Evolutionary conservation across 1,140 invertebrate species (phyloP).

Genomic region (Penaeus japonicus): DNA sequence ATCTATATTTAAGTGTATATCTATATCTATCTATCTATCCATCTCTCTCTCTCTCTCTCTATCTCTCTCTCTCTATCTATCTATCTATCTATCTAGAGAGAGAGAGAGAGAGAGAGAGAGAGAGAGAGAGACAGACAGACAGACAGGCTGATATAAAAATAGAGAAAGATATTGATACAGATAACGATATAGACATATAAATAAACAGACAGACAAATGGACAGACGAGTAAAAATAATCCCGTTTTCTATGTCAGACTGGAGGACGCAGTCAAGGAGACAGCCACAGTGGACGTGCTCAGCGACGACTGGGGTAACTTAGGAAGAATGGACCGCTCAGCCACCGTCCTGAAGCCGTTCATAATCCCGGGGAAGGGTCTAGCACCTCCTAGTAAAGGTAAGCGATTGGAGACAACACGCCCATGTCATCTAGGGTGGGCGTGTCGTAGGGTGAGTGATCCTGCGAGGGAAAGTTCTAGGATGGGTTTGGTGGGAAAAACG

Average conservation of each 20-base stretch:
- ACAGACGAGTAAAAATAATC: background rate
- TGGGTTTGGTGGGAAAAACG: too few species aligned
- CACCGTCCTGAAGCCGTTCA: slow-evolving; percentile 31
- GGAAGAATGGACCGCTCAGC: slow-evolving; percentile 28
- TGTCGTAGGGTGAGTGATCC: background rate
- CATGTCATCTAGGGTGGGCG: background rate
- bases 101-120: background rate
- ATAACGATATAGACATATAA: background rate
- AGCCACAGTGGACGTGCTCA: slow-evolving; percentile 39
- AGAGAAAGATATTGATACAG: background rate
- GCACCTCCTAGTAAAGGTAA: background rate
- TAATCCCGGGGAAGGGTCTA: slow-evolving; percentile 8
- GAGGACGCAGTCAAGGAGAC: slow-evolving; percentile 45
- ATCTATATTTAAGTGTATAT: background rate
- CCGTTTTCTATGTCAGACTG: background rate
- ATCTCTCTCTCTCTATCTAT: too few species aligned
- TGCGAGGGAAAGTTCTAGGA: too few species aligned
- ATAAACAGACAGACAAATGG: background rate
- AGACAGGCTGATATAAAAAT: background rate
- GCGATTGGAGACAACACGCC: too few species aligned
- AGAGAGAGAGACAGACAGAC: background rate
- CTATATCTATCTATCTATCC: background rate
- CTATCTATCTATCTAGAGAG: too few species aligned
- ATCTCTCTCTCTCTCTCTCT: too few species aligned
- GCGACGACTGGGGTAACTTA: slow-evolving; percentile 51